A percentile compares a stretch with the other conserved stretches of the same genome.
These are phyloP conservation scores for Petrophora chlorosata DNA, from an alignment of 2,888 invertebrate genomes.

Conservation along the genomic window DNA sequence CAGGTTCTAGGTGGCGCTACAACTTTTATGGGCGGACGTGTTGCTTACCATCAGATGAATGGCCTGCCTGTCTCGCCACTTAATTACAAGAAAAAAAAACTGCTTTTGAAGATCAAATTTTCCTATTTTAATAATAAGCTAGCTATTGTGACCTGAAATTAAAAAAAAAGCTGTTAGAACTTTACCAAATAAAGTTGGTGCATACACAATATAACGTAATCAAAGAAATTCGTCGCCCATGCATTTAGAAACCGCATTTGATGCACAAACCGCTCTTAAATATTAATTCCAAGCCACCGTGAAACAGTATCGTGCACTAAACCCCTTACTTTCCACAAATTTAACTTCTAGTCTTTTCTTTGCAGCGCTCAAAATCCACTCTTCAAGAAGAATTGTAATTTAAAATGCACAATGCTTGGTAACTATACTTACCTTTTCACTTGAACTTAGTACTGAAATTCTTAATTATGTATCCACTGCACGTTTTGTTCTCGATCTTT, in stretches of 20 bases:
- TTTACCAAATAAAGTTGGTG: too few species aligned
- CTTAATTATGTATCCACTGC: conserved; percentile 24
- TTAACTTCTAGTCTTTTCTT: conserved; percentile 33
- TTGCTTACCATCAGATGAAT: too few species aligned
- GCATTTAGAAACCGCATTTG: background rate
- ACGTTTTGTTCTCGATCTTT: background rate
- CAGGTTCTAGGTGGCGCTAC: too few species aligned
- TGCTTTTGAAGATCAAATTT: too few species aligned
- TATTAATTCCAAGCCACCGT: conserved; percentile 20
- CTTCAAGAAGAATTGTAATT: conserved; percentile 42
- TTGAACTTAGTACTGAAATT: conserved; percentile 11
- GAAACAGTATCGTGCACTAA: conserved; percentile 21
- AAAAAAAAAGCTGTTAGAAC: too few species aligned
- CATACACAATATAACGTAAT: too few species aligned
- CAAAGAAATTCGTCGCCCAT: background rate
- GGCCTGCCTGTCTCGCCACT: too few species aligned
- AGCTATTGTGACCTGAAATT: too few species aligned
- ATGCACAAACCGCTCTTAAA: background rate
- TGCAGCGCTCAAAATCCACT: conserved; percentile 36
- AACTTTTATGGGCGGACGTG: too few species aligned
- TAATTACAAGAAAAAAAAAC: too few species aligned
- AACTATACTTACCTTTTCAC: conserved; percentile 15
- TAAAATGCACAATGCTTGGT: conserved; percentile 42
- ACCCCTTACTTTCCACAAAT: conserved; percentile 37
- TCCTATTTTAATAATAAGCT: too few species aligned